These are phyloP conservation scores for Sisyra nigra DNA, from an alignment of 2,888 invertebrate genomes.

Conservation along the genomic window DNA sequence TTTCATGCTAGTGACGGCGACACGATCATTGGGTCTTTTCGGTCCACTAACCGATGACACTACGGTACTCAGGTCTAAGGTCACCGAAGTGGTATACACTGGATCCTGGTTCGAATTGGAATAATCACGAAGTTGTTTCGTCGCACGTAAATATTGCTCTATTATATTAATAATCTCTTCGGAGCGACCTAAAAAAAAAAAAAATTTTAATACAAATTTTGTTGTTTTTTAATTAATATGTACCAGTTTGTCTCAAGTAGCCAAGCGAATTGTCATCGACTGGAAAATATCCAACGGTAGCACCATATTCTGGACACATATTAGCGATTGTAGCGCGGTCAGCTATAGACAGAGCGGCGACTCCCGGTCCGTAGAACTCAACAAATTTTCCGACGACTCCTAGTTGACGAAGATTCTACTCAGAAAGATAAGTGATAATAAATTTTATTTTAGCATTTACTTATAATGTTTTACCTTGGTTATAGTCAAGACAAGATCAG, in stretches of 20 bases:
- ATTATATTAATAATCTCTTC: conserved; percentile 61
- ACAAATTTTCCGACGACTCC: conserved; percentile 99
- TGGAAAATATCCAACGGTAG: conserved; percentile 90
- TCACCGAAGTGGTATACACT: conserved; percentile 66
- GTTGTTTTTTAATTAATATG: conserved; percentile 13
- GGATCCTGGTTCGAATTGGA: conserved; percentile 62
- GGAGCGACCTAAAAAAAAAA: conserved; percentile 50
- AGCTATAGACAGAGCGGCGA: conserved; percentile 78
- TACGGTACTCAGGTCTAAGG: conserved; percentile 73
- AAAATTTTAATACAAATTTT: background rate
- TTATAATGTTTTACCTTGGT: conserved; percentile 57
- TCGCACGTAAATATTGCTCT: conserved; percentile 64
- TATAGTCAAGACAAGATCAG: conserved; percentile 92
- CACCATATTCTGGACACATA: conserved; percentile 98
- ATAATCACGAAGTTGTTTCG: conserved; percentile 74
- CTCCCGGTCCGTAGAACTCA: conserved; percentile 95
- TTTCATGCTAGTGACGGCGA: conserved; percentile 81
- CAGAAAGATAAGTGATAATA: background rate
- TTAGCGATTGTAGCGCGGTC: conserved; percentile 96
- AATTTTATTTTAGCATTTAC: background rate
- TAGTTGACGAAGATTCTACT: conserved; percentile 69
- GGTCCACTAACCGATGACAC: conserved; percentile 94
- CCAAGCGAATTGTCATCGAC: conserved; percentile 65
- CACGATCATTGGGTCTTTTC: conserved; percentile 92
- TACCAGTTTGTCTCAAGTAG: conserved; percentile 79